A percentile compares a stretch with the other conserved stretches of the same genome.
Conservation (phyloP, 2,797 vertebrate species). For the Tragelaphus oryx region DNA sequence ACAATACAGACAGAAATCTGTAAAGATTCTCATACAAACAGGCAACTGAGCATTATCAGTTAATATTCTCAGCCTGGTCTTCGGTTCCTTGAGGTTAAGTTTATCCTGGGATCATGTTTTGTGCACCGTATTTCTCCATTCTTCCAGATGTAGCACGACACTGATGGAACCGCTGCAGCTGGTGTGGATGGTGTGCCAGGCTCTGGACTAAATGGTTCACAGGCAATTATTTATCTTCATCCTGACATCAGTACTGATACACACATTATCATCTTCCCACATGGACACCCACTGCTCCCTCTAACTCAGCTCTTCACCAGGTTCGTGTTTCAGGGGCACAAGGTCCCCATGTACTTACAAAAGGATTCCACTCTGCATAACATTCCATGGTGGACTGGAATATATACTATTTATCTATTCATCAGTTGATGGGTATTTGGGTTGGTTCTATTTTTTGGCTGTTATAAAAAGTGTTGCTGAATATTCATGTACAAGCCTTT, state of each 20-base stretch:
- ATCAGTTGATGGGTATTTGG: background rate
- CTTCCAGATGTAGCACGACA: background rate
- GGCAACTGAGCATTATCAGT: background rate
- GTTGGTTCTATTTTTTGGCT: background rate
- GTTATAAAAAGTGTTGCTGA: background rate
- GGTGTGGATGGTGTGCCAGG: background rate
- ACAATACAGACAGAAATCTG: background rate
- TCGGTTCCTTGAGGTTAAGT: background rate
- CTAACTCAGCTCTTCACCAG: background rate
- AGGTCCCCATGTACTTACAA: background rate
- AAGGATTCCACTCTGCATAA: background rate
- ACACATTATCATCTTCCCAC: background rate
- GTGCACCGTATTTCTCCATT: background rate
- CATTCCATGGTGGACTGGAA: background rate
- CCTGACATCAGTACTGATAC: background rate
- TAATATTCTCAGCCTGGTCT: background rate
- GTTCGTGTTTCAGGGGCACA: too few relatives aligned
- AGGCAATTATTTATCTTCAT: background rate
- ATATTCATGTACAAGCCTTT: background rate
- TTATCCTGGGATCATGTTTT: background rate
- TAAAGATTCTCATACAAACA: background rate
- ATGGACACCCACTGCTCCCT: background rate
- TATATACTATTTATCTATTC: background rate
- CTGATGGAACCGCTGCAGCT: too few relatives aligned
- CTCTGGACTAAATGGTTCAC: background rate